Percentiles rank a stretch among this genome's conserved stretches.
These are phyloP conservation scores for Halichondria panicea DNA, from an alignment of 37 sponge, comb jelly and placozoan species.

Conservation along the genomic window DNA sequence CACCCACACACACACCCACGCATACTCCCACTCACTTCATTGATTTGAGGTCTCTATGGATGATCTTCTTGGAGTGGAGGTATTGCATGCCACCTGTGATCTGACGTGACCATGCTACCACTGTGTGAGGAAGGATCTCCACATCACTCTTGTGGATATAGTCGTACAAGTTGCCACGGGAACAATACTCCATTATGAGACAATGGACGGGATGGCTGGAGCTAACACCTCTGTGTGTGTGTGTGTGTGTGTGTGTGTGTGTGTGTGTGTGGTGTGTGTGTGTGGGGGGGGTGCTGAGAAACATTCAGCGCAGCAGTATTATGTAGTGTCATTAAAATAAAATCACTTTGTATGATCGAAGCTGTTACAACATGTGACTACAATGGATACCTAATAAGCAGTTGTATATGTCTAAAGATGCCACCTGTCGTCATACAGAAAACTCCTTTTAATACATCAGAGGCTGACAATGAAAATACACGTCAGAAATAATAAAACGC, in stretches of 20 bases:
- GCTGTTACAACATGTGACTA: no score
- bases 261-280: background rate
- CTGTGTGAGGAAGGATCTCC: slow-evolving; percentile 74
- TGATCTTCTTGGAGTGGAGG: slow-evolving; percentile 83
- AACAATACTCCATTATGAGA: slow-evolving; percentile 86
- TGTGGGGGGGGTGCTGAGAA: no score
- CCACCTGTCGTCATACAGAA: no score
- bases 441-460: no score
- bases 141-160: slow-evolving; percentile 25
- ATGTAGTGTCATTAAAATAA: no score
- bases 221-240: slow-evolving; percentile 71
- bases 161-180: slow-evolving; percentile 76
- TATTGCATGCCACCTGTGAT: slow-evolving; percentile 85
- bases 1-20: slow-evolving; percentile 12
- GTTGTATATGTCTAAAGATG: no score
- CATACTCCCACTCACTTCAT: slow-evolving; percentile 63
- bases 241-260: slow-evolving; percentile 8
- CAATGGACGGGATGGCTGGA: slow-evolving; percentile 75
- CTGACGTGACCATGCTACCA: slow-evolving; percentile 79
- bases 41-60: slow-evolving; percentile 87
- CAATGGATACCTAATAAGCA: no score
- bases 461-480: no score
- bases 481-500: no score
- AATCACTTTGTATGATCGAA: no score
- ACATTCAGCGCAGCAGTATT: no score